These are phyloP conservation scores for Ophion ellenae DNA, from an alignment of 2,888 invertebrate genomes.

Conservation along the genomic window DNA sequence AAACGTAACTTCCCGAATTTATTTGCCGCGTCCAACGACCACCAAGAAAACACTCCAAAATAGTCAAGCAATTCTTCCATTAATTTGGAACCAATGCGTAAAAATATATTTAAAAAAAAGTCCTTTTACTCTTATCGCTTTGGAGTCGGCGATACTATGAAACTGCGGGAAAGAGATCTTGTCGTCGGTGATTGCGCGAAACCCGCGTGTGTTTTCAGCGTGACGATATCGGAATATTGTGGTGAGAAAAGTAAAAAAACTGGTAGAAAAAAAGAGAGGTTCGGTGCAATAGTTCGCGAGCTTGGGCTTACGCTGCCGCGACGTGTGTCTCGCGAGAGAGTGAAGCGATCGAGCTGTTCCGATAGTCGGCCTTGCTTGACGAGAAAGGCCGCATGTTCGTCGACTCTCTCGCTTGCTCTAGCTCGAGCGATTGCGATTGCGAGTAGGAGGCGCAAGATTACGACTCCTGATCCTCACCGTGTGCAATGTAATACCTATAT, in stretches of 20 bases:
- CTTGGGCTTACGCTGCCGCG: slow-evolving; percentile 12
- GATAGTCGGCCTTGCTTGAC: slow-evolving; percentile 70
- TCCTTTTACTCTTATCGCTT: no score
- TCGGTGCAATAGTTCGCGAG: slow-evolving; percentile 41
- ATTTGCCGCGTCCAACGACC: no score
- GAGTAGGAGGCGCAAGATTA: slow-evolving; percentile 64
- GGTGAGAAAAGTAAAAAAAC: not conserved
- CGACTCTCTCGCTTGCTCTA: slow-evolving; percentile 42
- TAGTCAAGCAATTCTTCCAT: no score
- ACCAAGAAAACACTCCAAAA: no score
- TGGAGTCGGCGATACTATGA: not conserved
- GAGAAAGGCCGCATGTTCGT: slow-evolving; percentile 69
- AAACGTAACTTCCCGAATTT: no score
- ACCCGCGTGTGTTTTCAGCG: slow-evolving; percentile 19
- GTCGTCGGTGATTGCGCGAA: slow-evolving; percentile 45
- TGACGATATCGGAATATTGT: slow-evolving; percentile 35
- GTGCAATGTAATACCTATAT: slow-evolving; percentile 58
- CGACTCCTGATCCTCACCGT: slow-evolving; percentile 57
- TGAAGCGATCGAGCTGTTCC: slow-evolving; percentile 66
- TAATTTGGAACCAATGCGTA: no score
- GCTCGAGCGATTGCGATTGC: slow-evolving; percentile 49
- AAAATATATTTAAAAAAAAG: no score
- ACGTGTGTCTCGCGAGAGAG: slow-evolving; percentile 50
- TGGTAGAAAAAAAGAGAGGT: slow-evolving; percentile 19
- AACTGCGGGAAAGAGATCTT: slow-evolving; percentile 5